A percentile compares a stretch with the other conserved stretches of the same genome.
These are phyloP conservation scores for Tyria jacobaeae DNA, from an alignment of 2,888 invertebrate genomes.

Conservation along the genomic window DNA sequence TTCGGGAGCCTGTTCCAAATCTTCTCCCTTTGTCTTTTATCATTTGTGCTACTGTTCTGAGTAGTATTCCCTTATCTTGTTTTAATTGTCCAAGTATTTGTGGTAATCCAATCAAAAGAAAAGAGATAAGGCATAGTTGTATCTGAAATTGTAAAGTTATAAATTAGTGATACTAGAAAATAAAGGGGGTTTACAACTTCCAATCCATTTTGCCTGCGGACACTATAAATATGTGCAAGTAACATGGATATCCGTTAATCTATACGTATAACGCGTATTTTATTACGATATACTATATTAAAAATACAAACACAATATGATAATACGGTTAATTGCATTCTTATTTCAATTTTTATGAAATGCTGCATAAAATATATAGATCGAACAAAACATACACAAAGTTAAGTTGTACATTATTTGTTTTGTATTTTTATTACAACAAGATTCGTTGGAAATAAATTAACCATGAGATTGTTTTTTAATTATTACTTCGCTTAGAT, in stretches of 20 bases:
- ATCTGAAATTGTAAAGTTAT: constrained; percentile 27
- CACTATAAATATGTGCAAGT: too few species aligned
- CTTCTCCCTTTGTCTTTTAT: constrained; percentile 21
- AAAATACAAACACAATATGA: background rate
- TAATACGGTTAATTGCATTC: background rate
- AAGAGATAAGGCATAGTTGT: constrained; percentile 15
- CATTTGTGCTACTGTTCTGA: constrained; percentile 26
- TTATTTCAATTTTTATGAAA: background rate
- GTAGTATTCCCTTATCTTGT: constrained; percentile 7
- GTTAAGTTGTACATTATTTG: background rate
- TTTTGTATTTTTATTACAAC: constrained; percentile 3
- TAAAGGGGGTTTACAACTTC: background rate
- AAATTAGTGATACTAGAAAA: background rate
- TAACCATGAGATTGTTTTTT: constrained; percentile 45
- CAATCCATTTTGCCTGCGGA: background rate
- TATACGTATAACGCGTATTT: too few species aligned
- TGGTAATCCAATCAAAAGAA: background rate
- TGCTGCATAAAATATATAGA: background rate
- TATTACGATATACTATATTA: background rate
- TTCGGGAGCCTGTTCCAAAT: background rate
- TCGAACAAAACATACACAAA: background rate
- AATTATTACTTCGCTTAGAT: constrained; percentile 8
- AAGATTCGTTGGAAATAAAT: constrained; percentile 29
- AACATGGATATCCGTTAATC: too few species aligned
- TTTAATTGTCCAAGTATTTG: background rate